Evolutionary conservation across 2,113 vertebrate species (phyloP).

Genomic region (Xyliphius kryptos): DNA sequence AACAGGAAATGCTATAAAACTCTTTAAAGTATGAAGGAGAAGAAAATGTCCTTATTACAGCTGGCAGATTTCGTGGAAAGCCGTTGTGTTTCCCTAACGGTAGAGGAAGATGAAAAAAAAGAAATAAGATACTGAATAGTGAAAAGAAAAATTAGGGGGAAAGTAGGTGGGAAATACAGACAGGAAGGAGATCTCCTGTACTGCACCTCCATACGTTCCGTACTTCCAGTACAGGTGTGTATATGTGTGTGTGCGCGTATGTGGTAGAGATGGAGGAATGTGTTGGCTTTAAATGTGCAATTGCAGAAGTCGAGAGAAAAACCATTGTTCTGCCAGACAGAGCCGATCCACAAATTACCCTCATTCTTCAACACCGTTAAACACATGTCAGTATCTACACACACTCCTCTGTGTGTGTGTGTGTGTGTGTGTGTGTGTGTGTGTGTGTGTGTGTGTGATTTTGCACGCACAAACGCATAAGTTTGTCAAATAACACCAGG

Average conservation of each 20-base stretch:
- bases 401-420: slow-evolving; percentile 20
- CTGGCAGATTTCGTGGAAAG: not conserved
- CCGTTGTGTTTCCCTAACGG: too few relatives aligned
- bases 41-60: not conserved
- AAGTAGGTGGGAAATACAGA: not conserved
- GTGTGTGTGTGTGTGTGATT: slow-evolving; percentile 31
- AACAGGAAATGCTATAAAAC: not conserved
- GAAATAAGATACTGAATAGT: not conserved
- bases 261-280: slow-evolving; percentile 65
- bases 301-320: not conserved
- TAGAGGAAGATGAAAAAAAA: not conserved
- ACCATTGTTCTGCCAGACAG: slow-evolving; percentile 52
- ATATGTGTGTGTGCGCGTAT: slow-evolving; percentile 23
- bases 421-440: slow-evolving; percentile 33
- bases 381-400: not conserved
- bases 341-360: slow-evolving; percentile 51
- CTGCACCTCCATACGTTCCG: too few relatives aligned
- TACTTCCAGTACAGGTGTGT: not conserved
- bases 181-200: not conserved
- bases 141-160: not conserved
- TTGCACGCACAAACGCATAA: slow-evolving; percentile 13
- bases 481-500: slow-evolving; percentile 41
- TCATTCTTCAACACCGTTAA: not conserved
- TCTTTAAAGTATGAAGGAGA: not conserved
- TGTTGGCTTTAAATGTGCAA: slow-evolving; percentile 1